Percentiles rank a stretch among this genome's conserved stretches.
Evolutionary conservation across 2,888 invertebrate species (phyloP).

Genomic region (Macaria liturata): DNA sequence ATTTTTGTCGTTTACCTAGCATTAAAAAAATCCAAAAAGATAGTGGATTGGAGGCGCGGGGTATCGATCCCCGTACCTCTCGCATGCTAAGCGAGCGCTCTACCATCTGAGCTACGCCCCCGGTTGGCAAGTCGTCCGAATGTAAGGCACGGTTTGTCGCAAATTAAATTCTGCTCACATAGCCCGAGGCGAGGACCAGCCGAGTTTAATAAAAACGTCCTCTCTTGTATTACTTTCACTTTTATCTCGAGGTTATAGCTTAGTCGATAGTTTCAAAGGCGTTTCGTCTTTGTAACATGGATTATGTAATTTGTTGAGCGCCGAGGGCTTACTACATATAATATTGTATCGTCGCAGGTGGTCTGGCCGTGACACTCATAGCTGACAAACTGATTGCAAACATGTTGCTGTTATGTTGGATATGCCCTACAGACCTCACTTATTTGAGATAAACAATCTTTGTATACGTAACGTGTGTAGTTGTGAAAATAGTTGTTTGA

Average conservation of each 20-base stretch:
- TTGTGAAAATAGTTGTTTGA: no score
- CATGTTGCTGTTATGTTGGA: no score
- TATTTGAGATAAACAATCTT: no score
- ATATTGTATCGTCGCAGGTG: neutral
- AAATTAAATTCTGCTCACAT: constrained; percentile 43
- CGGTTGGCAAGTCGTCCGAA: constrained; percentile 36
- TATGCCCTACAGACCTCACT: no score
- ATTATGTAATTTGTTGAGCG: neutral
- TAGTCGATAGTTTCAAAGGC: neutral
- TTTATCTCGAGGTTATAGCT: constrained; percentile 10
- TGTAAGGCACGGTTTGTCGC: constrained; percentile 29
- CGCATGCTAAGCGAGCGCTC: constrained; percentile 84
- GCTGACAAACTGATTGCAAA: no score
- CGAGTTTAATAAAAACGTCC: constrained; percentile 46
- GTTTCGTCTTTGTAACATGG: constrained; percentile 2
- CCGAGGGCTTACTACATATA: neutral
- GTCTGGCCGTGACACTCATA: neutral
- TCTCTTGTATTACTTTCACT: constrained; percentile 30
- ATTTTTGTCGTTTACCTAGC: no score
- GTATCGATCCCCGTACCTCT: constrained; percentile 83
- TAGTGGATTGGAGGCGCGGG: constrained; percentile 78
- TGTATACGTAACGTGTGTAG: no score
- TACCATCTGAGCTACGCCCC: constrained; percentile 84
- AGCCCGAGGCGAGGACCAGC: constrained; percentile 45
- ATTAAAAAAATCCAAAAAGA: constrained; percentile 1